These are phyloP conservation scores for Prolemur simus DNA, from an alignment of 2,113 vertebrate genomes.

Conservation along the genomic window DNA sequence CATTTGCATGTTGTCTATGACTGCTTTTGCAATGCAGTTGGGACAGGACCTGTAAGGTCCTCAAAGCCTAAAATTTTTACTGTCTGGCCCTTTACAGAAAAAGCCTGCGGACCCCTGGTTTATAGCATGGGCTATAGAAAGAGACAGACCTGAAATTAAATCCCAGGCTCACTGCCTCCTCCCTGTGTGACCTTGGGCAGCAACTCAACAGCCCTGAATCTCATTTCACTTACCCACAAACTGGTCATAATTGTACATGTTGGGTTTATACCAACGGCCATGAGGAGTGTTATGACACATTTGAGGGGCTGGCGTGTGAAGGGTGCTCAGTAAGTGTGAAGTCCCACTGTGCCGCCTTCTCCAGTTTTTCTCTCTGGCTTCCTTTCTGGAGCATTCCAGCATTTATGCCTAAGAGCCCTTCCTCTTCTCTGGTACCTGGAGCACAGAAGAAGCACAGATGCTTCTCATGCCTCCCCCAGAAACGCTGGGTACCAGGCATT, in stretches of 20 bases:
- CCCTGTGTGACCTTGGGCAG: not conserved
- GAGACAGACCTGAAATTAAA: not conserved
- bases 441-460: not conserved
- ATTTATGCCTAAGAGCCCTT: not conserved
- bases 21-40: not conserved
- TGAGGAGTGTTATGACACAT: not conserved
- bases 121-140: not conserved
- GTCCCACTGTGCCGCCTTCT: not conserved
- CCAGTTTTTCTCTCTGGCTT: not conserved
- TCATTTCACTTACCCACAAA: not conserved
- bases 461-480: not conserved
- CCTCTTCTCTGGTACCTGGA: not conserved
- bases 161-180: not conserved
- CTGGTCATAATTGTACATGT: not conserved
- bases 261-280: not conserved
- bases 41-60: not conserved
- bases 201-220: not conserved
- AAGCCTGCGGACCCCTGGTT: not conserved
- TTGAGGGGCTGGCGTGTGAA: fast-evolving
- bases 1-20: not conserved
- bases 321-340: not conserved
- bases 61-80: not conserved
- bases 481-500: not conserved
- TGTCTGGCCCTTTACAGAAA: not conserved
- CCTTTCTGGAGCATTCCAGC: not conserved